Conservation (phyloP, 2,113 vertebrate species). For the Crotalus horridus region DNA sequence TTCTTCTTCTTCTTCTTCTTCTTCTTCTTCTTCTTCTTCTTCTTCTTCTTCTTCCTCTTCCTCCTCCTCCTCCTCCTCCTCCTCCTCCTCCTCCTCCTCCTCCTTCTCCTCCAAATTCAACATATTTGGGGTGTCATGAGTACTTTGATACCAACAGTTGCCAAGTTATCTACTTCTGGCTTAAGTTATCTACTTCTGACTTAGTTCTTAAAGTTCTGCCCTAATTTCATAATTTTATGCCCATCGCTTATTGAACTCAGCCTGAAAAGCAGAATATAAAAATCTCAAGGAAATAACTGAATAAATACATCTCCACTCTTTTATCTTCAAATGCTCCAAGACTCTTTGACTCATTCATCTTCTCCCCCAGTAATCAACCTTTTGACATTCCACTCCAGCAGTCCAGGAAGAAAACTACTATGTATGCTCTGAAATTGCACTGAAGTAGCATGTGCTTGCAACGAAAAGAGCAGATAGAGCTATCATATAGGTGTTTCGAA, state of each 20-base stretch:
- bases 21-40: too few species aligned
- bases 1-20: too few species aligned
- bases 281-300: background rate
- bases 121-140: background rate
- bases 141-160: background rate
- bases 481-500: slow-evolving; percentile 24
- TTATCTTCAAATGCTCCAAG: background rate
- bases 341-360: background rate
- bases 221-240: background rate
- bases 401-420: slow-evolving; percentile 15
- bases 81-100: too few species aligned
- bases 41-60: too few species aligned
- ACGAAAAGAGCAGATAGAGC: background rate
- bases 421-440: background rate
- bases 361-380: background rate
- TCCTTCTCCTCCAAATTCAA: background rate
- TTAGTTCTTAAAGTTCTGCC: background rate
- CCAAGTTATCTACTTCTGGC: background rate
- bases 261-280: background rate
- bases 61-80: too few species aligned
- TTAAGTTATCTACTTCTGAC: background rate
- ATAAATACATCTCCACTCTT: accelerated
- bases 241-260: background rate
- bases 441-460: background rate
- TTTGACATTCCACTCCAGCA: background rate